Percentiles rank a stretch among this genome's conserved stretches.
Conservation (phyloP, 2,888 invertebrate genomes). For the Sympetrum striolatum region DNA sequence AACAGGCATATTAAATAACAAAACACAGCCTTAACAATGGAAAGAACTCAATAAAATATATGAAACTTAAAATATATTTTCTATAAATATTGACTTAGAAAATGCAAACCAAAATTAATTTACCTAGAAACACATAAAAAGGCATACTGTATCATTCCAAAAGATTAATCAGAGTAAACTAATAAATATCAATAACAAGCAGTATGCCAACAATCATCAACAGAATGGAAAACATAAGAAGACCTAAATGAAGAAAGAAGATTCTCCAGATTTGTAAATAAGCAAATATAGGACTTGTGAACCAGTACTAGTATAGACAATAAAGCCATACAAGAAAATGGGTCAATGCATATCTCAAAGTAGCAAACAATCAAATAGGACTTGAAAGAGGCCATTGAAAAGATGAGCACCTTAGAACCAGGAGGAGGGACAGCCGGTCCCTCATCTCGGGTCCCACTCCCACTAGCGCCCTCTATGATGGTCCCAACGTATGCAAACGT, state of each 20-base stretch:
- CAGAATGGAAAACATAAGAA: neutral
- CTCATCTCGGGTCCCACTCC: conserved; percentile 16
- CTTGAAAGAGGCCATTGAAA: neutral
- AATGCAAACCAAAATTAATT: no score
- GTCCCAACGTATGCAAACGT: conserved; percentile 33
- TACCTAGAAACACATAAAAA: no score
- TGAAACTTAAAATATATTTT: no score
- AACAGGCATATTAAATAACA: no score
- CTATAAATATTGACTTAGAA: no score
- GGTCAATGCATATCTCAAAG: neutral
- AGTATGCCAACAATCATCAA: neutral
- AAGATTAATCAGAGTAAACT: no score
- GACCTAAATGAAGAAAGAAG: neutral
- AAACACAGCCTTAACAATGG: no score
- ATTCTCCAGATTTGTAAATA: neutral
- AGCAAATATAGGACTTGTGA: neutral
- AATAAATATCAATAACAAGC: neutral
- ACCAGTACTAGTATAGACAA: neutral
- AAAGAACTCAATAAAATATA: no score
- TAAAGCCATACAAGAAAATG: neutral
- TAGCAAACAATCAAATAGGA: neutral
- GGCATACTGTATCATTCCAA: no score
- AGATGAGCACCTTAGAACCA: conserved; percentile 14
- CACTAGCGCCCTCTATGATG: conserved; percentile 34
- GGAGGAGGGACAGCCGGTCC: conserved; percentile 14